Evolutionary conservation across 2,113 vertebrate species (phyloP), one percentile per base, ranked within the genome.

Genomic region (Pygoscelis antarcticus): DNA sequence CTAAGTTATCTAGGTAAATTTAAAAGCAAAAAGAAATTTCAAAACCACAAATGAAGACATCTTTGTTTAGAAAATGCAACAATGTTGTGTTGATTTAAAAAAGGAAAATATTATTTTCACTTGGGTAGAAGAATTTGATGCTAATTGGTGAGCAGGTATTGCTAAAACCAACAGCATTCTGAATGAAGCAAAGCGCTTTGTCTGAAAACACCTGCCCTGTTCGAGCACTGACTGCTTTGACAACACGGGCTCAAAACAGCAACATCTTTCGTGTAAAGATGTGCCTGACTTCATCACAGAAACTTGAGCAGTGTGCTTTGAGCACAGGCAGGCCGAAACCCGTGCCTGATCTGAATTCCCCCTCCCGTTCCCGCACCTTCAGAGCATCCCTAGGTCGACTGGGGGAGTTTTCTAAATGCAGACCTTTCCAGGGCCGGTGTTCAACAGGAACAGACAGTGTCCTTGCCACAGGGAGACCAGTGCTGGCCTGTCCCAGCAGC

Each of bases 21-120:
- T 68, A 11, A 91, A 87, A 96, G 61, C 44, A 83, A 58, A 78
- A 81, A 19, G 17, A 46, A 10, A 70, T 87, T 94, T 92, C n/a
- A 9, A 34, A 90, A 69, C 9, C 34, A 17, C 29, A 47, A 30
- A 54, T 51, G 16, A 64, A 62, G 23, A 42, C 3, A 26, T 16
- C 23, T 70, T 30, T 78, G 15, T n/a, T 90, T 34, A 61, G 47
- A 76, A 89, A 49, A 60, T 9, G 11, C 12, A 47, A 11, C 11
- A 36, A 34, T 3, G 13, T 64, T 86, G 8, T 83, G 17, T 11
- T 76, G 44, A 19, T 36, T 64, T 61, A 2, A 1, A 36, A 60
- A 46, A 66, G 11, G 36, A 3, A 2, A 30, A 12, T 21, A 13
- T 7, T 32, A 9, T 55, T 64, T 85, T 84, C 16, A 10, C 5